These are phyloP conservation scores for Gadus chalcogrammus DNA, from an alignment of 2,113 vertebrate species.

Conservation along the genomic window DNA sequence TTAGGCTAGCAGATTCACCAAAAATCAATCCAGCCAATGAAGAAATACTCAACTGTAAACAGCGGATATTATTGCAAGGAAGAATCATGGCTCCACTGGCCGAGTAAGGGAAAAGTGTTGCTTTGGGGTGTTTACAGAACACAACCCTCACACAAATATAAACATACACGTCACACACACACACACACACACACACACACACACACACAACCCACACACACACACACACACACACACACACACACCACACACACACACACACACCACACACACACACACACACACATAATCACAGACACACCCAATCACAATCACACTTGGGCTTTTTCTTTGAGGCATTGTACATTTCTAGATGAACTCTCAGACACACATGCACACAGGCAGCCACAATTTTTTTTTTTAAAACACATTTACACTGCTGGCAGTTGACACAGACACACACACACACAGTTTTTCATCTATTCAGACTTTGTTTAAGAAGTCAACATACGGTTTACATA, in stretches of 20 bases:
- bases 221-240: constrained; percentile 1
- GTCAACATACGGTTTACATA: no score
- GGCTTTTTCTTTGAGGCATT: background rate
- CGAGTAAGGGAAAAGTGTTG: background rate
- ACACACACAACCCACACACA: background rate
- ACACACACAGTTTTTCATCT: no score
- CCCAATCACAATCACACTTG: constrained; percentile 3
- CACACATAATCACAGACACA: constrained; percentile 14
- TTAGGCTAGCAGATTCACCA: constrained; percentile 20
- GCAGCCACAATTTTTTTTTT: background rate
- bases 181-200: constrained; percentile 2
- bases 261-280: background rate
- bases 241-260: background rate
- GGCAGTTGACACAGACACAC: background rate
- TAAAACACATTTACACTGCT: background rate
- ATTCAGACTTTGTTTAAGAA: no score
- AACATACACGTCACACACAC: background rate
- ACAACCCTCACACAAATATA: background rate
- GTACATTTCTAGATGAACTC: background rate
- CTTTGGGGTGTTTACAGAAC: background rate
- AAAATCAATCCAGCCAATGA: constrained; percentile 33
- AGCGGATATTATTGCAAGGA: background rate
- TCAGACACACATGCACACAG: background rate
- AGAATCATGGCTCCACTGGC: background rate
- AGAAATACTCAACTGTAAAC: constrained; percentile 8